Evolutionary conservation across 2,797 vertebrate species (phyloP), one percentile per base, ranked within the genome.

Genomic region (Cacajao melanocephalus): DNA sequence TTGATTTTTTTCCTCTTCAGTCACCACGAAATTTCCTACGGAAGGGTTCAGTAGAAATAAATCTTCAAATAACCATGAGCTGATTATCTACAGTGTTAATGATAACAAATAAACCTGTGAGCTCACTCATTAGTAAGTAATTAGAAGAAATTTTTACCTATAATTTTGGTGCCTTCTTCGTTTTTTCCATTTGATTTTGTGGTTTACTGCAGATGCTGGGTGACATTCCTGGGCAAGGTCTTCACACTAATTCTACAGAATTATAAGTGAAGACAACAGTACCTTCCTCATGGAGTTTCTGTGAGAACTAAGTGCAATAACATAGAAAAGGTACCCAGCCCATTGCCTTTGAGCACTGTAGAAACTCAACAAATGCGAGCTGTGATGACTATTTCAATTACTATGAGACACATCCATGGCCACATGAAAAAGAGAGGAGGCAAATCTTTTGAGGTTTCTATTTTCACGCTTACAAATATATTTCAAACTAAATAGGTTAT

Each of bases 71-170:
- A 84, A 78, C 83, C 64, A 30, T 36, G 19, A 89, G 55, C 39
- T 93, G 79, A 86, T 92, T 83, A 48, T 88, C 80, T 94, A 33
- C 7, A 76, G 58, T 64, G 79, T 83, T 82, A 73, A 83, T 28
- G 28, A 24, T 87, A 92, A 92, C 61, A 92, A 67, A 76, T 17
- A 84, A 86, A 78, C 20, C n/a, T 46, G 19, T 81, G 76, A 78
- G 1, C 10, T 57, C 94, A 85, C 55, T 93, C 87, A 90, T 96
- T 93, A 90, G 17, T 64, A 94, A 58, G 36, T 55, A 89, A 93
- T n/a, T 88, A 39, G 44, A 80, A 91, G 76, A 8, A 76, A 96
- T 12, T 79, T 94, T 44, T 79, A 80, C 50, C 79, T 82, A 90
- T 84, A 52, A 72, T n/a, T 89, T 96, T 48, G 86, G n/a, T 91